A percentile compares a stretch with the other conserved stretches of the same genome.
Evolutionary conservation across 2,797 vertebrate species (phyloP).

Genomic region (Taenioides sp.): DNA sequence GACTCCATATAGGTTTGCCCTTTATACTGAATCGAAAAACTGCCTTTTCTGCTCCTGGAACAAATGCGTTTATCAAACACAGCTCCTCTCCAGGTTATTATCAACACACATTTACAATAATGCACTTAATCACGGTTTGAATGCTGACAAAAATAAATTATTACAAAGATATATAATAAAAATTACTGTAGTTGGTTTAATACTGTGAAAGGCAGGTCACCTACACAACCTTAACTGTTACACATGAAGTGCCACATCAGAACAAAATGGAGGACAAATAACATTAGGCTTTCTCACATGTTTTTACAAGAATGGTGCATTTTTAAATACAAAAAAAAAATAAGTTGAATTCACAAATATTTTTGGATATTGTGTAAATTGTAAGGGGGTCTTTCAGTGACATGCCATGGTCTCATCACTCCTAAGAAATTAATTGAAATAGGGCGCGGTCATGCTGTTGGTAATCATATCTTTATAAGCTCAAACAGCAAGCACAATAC

Average conservation of each 20-base stretch:
- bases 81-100: conserved; percentile 62
- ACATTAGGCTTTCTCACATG: conserved; percentile 53
- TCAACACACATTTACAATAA: conserved; percentile 69
- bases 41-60: conserved; percentile 29
- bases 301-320: conserved; percentile 39
- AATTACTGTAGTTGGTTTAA: conserved; percentile 66
- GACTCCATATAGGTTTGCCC: conserved; percentile 36
- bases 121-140: conserved; percentile 74
- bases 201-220: conserved; percentile 62
- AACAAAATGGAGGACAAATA: conserved; percentile 31
- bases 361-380: not conserved
- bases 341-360: not conserved
- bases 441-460: conserved; percentile 65
- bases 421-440: conserved; percentile 53
- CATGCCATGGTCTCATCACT: conserved; percentile 55
- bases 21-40: conserved; percentile 38
- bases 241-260: conserved; percentile 62
- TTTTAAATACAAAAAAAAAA: not conserved
- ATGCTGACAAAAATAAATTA: conserved; percentile 61
- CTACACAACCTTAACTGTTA: conserved; percentile 71
- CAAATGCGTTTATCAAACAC: conserved; percentile 34
- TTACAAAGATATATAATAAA: conserved; percentile 75
- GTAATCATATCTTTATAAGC: conserved; percentile 59
- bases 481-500: conserved; percentile 76
- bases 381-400: conserved; percentile 35